Conservation (phyloP, 2,797 vertebrate species). For the Varecia variegata region DNA sequence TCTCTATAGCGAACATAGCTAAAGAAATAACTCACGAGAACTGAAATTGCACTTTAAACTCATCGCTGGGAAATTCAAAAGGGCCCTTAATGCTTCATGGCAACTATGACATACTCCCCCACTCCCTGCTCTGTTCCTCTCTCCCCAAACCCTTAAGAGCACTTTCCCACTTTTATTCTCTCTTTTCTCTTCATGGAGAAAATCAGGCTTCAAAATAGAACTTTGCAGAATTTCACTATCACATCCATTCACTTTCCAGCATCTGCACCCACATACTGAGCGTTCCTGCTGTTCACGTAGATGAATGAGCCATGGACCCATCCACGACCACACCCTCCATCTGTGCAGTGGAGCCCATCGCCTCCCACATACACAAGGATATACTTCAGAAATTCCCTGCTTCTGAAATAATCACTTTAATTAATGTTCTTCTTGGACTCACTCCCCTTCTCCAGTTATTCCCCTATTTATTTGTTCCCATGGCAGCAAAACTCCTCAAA, state of each 20-base stretch:
- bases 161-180: conserved; percentile 24
- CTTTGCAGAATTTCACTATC: conserved; percentile 31
- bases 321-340: background rate
- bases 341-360: background rate
- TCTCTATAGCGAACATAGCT: too few relatives aligned
- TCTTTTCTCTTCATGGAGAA: conserved; percentile 51
- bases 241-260: conserved; percentile 16
- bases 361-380: background rate
- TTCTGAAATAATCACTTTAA: background rate
- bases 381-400: background rate
- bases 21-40: background rate
- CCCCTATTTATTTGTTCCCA: background rate
- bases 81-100: background rate
- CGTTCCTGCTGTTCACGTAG: background rate
- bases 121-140: background rate
- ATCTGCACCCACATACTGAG: conserved; percentile 45
- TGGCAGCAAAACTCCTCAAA: background rate
- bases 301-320: background rate
- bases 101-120: background rate
- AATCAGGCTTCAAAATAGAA: conserved; percentile 58
- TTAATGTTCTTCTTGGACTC: background rate
- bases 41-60: background rate
- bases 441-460: background rate
- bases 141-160: background rate
- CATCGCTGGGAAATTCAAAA: background rate